A percentile compares a stretch with the other conserved stretches of the same genome.
phyloP scores from a whole-genome alignment of 2,888 invertebrate species.

The Smittia sp. region DNA sequence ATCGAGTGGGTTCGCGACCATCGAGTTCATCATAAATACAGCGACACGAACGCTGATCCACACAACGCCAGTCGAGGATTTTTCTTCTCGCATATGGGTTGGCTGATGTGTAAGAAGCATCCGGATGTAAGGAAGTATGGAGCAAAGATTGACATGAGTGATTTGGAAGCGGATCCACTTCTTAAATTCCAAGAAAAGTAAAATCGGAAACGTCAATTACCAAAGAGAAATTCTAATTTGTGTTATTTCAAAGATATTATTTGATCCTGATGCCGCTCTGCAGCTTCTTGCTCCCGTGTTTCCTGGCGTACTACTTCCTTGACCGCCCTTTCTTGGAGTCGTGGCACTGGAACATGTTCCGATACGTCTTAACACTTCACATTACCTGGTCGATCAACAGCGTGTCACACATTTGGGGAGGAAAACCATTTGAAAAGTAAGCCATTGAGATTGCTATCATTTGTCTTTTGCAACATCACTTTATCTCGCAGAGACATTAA shows the following conservation, averaged over 20 bases:
- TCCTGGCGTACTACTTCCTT: neutral
- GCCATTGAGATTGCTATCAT: neutral
- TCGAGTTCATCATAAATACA: conserved; percentile 77
- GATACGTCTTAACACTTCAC: neutral
- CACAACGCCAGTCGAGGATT: conserved; percentile 80
- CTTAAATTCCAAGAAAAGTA: conserved; percentile 71
- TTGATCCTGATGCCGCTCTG: conserved; percentile 59
- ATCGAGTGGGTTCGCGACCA: conserved; percentile 67
- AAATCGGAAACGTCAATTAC: conserved; percentile 40
- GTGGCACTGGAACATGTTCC: neutral
- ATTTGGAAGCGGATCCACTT: conserved; percentile 70
- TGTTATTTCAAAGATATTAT: conserved; percentile 56
- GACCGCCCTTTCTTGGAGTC: neutral
- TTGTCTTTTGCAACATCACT: neutral
- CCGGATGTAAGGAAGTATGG: conserved; percentile 73
- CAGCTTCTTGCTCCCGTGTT: conserved; percentile 47
- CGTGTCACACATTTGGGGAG: conserved; percentile 26
- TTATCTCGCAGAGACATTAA: conserved; percentile 2
- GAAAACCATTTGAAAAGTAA: conserved; percentile 10
- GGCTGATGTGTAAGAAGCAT: conserved; percentile 81
- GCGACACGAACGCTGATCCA: conserved; percentile 81
- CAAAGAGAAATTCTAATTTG: conserved; percentile 43
- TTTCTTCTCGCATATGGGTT: conserved; percentile 87
- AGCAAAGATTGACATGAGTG: conserved; percentile 71
- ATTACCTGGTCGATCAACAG: conserved; percentile 19